Evolutionary conservation across 1,140 invertebrate genomes (phyloP).

Genomic region (Gryllus bimaculatus): DNA sequence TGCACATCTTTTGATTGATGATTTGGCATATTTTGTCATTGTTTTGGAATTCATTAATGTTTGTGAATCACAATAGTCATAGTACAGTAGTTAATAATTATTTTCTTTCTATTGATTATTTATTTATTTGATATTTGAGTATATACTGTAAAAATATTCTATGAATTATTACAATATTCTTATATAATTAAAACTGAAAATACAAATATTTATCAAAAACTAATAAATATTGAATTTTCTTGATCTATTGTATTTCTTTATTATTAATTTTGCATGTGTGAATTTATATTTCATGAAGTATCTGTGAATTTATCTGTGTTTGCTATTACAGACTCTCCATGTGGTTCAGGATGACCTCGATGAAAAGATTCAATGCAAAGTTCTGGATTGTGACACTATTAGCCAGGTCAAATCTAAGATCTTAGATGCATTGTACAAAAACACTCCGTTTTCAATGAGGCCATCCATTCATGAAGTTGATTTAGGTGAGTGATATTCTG

Average conservation of each 20-base stretch:
- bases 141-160: too few species aligned
- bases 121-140: too few species aligned
- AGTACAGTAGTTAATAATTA: not conserved
- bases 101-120: too few species aligned
- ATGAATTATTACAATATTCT: too few species aligned
- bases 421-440: conserved; percentile 92
- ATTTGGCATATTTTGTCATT: too few species aligned
- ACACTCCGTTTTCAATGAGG: conserved; percentile 85
- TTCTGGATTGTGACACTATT: conserved; percentile 97
- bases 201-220: not conserved
- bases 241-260: conserved; percentile 9
- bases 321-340: conserved; percentile 59
- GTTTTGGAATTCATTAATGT: not conserved
- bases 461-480: conserved; percentile 90
- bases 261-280: not conserved
- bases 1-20: too few species aligned
- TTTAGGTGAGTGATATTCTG: conserved; percentile 41
- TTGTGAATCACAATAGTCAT: not conserved
- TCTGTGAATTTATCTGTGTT: not conserved
- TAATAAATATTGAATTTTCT: not conserved
- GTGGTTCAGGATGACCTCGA: conserved; percentile 89
- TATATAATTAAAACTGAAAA: too few species aligned
- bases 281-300: conserved; percentile 19
- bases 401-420: conserved; percentile 98
- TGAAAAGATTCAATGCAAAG: conserved; percentile 91